phyloP scores from a whole-genome alignment of 2,797 vertebrate genomes.

The Anguilla obscura region DNA sequence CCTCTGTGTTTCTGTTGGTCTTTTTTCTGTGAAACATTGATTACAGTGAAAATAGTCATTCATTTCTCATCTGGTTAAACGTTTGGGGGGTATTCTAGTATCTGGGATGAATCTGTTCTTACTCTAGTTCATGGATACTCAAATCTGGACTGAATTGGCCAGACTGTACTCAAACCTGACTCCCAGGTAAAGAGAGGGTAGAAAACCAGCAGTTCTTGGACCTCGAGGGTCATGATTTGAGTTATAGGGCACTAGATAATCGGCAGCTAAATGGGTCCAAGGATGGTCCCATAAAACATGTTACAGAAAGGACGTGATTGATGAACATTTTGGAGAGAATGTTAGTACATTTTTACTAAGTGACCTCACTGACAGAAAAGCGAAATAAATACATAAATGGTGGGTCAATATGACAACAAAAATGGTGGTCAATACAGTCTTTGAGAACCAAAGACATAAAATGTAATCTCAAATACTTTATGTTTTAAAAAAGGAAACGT shows the following conservation, averaged over 20 bases:
- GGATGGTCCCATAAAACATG: slow-evolving; percentile 10
- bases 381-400: no score
- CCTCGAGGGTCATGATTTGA: neutral
- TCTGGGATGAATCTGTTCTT: neutral
- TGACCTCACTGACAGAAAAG: no score
- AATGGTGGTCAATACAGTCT: neutral
- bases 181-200: no score
- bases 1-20: slow-evolving; percentile 27
- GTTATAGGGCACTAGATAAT: neutral
- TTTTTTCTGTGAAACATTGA: neutral
- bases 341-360: no score
- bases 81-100: neutral
- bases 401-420: neutral
- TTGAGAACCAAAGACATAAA: neutral
- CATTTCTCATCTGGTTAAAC: neutral
- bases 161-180: no score
- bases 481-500: neutral
- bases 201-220: no score
- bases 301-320: no score
- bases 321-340: no score
- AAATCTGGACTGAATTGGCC: no score
- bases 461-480: neutral
- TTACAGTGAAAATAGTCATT: neutral
- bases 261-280: slow-evolving; percentile 1
- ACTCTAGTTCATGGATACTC: no score